Evolutionary conservation across 2,797 vertebrate species (phyloP).

Genomic region (Lycodopsis pacificus): DNA sequence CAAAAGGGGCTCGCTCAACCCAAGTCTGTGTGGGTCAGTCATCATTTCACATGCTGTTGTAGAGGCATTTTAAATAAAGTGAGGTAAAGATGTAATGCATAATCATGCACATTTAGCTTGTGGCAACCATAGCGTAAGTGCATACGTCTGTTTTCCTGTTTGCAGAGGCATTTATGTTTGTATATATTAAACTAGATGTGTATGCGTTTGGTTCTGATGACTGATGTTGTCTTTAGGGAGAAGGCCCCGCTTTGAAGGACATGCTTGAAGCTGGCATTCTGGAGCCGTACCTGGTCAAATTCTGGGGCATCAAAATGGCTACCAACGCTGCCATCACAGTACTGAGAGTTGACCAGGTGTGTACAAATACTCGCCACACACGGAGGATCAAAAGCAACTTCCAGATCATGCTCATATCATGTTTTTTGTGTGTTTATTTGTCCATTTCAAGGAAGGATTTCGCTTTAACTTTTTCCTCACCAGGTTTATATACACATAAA

Average conservation of each 20-base stretch:
- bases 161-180: background rate
- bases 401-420: background rate
- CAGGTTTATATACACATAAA: background rate
- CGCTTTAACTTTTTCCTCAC: background rate
- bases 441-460: background rate
- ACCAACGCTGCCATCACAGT: slow-evolving; percentile 96
- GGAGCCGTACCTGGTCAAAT: slow-evolving; percentile 94
- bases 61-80: background rate
- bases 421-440: background rate
- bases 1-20: no score
- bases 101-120: background rate
- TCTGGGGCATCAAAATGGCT: slow-evolving; percentile 96
- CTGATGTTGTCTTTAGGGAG: slow-evolving; percentile 82
- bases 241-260: slow-evolving; percentile 91
- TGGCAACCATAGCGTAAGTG: background rate
- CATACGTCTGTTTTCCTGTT: slow-evolving; percentile 1
- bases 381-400: background rate
- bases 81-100: background rate
- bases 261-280: slow-evolving; percentile 92
- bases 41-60: background rate
- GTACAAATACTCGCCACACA: slow-evolving; percentile 36
- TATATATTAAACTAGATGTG: background rate
- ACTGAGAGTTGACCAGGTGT: slow-evolving; percentile 96
- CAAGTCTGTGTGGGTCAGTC: background rate
- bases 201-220: background rate